phyloP scores from a whole-genome alignment of 1,140 invertebrate genomes.

The Harpegnathos saltator region DNA sequence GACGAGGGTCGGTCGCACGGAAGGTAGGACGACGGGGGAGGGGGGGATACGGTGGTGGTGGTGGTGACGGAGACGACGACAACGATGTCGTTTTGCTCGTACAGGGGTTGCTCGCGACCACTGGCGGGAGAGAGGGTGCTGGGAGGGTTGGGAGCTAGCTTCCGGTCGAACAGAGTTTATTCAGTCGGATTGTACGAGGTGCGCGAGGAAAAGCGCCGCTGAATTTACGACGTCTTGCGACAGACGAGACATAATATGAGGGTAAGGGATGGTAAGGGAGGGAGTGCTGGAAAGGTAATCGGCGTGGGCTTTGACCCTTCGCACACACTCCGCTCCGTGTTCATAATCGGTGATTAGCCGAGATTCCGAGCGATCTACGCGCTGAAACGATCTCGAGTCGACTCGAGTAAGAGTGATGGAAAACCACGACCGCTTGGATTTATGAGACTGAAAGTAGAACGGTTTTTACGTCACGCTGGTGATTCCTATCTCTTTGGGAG shows the following conservation, averaged over 20 bases:
- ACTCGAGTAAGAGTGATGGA: too few species aligned
- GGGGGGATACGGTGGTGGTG: neutral
- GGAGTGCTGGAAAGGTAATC: too few species aligned
- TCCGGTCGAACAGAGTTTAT: conserved; percentile 43
- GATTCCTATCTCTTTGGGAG: too few species aligned
- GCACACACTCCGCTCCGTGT: neutral
- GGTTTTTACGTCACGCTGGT: too few species aligned
- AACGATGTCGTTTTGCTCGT: neutral
- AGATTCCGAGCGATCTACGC: neutral
- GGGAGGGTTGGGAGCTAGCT: neutral
- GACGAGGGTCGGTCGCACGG: too few species aligned
- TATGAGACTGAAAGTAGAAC: too few species aligned
- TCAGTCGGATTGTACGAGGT: neutral
- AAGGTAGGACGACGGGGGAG: neutral
- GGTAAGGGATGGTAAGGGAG: too few species aligned
- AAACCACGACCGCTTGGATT: too few species aligned
- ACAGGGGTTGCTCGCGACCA: neutral
- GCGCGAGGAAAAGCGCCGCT: neutral
- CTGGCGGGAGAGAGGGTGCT: neutral
- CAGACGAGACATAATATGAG: neutral
- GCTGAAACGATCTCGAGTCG: too few species aligned
- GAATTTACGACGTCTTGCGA: conserved; percentile 28
- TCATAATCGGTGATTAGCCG: neutral
- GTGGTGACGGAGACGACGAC: neutral
- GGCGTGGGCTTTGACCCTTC: neutral